Percentiles rank a stretch among this genome's conserved stretches.
Evolutionary conservation across 2,888 invertebrate genomes (phyloP).

Genomic region (Meliscaeva auricollis): DNA sequence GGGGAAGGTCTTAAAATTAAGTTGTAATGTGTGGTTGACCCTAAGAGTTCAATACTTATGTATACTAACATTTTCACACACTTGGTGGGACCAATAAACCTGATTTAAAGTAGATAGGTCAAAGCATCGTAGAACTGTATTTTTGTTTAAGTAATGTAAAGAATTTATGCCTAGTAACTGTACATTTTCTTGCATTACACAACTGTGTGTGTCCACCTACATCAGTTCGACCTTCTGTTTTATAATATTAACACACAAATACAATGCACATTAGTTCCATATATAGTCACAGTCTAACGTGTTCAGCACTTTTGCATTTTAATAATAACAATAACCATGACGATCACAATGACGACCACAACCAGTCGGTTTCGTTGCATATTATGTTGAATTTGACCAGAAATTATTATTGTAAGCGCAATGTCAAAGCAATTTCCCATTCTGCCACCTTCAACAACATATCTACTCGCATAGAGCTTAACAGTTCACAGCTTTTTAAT

Average conservation of each 20-base stretch:
- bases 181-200: conserved; percentile 24
- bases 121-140: too few relatives aligned
- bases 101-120: too few relatives aligned
- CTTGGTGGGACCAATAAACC: too few relatives aligned
- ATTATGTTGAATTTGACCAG: conserved; percentile 65
- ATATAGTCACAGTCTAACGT: not conserved
- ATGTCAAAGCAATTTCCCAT: conserved; percentile 62
- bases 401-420: conserved; percentile 63
- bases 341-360: conserved; percentile 47
- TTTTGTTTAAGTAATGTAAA: too few relatives aligned
- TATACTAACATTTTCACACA: too few relatives aligned
- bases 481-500: conserved; percentile 68
- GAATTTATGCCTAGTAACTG: too few relatives aligned
- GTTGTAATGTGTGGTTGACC: too few relatives aligned
- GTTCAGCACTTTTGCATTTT: conserved; percentile 61
- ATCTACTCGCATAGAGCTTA: conserved; percentile 16
- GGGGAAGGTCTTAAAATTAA: too few relatives aligned
- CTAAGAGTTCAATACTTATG: too few relatives aligned
- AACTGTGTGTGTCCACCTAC: not conserved
- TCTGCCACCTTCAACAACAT: not conserved
- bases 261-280: conserved; percentile 25
- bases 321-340: conserved; percentile 44
- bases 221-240: not conserved
- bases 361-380: conserved; percentile 34
- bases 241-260: not conserved